Base-by-base conservation (phyloP, 64 coral and sea anemone species). In the Porites australiensis region DNA sequence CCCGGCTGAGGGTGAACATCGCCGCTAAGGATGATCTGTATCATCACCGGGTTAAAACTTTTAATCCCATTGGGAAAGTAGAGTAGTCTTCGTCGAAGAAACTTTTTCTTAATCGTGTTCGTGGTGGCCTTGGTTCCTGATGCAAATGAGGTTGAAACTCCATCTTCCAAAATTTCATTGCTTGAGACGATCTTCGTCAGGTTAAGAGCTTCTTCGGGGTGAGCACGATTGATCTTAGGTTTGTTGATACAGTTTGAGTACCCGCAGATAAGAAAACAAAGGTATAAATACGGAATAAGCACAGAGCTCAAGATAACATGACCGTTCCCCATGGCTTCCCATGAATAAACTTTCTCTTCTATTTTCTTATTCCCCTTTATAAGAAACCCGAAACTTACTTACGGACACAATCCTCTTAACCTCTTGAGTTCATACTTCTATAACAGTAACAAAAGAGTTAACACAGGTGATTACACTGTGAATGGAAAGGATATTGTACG, bases 281-380 rank as follows among this genome's bases (percentile, higher is more conserved):
- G 63, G 63, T 66, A 66, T 66, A 66, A 66, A 66, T 66, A 66
- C 63, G 15, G 63, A 66, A 66, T 66, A 66, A 66, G 63, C 63
- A 66, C 63, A 66, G 63, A 66, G 63, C 63, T 66, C 63, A 66
- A n/a, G 13, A 66, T 16, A n/a, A 66, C 63, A n/a, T 1, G 63
- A 14, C 63, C 63, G 15, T 66, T 66, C 63, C 63, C 14, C 63
- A 66, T 66, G 63, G 63, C 58, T 13, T 7, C 58, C 58, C n/a
- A n/a, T n/a, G n/a, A n/a, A n/a, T n/a, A n/a, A n/a, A n/a, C n/a
- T n/a, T n/a, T n/a, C n/a, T n/a, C n/a, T n/a, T n/a, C n/a, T n/a
- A n/a, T n/a, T n/a, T n/a, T n/a, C n/a, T n/a, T n/a, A n/a, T n/a
- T n/a, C n/a, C n/a, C n/a, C n/a, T n/a, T n/a, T n/a, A n/a, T n/a